A percentile compares a stretch with the other conserved stretches of the same genome.
Evolutionary conservation across 2,888 invertebrate genomes (phyloP).

Genomic region (Drosophila phalerata): DNA sequence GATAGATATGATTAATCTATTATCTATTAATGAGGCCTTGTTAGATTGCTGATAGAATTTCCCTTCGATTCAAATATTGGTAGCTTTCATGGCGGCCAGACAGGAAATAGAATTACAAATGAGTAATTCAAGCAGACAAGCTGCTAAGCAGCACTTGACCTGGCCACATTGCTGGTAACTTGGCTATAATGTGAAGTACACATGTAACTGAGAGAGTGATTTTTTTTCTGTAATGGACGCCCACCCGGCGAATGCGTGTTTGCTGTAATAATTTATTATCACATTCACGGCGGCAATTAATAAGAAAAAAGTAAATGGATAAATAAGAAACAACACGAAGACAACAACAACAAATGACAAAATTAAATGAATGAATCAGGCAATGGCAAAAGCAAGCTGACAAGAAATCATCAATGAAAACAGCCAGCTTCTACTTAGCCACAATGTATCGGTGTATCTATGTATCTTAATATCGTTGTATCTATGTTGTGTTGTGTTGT

Average conservation of each 20-base stretch:
- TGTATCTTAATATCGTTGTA: conserved; percentile 40
- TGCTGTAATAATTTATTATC: conserved; percentile 80
- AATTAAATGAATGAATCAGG: conserved; percentile 78
- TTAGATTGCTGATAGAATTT: conserved; percentile 5
- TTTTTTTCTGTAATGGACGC: conserved; percentile 57
- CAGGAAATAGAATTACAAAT: conserved; percentile 45
- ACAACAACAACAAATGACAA: conserved; percentile 31
- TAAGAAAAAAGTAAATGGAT: conserved; percentile 63
- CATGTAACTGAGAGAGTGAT: conserved; percentile 10
- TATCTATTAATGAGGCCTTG: conserved; percentile 39
- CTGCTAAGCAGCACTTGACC: conserved; percentile 41
- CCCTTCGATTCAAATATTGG: conserved; percentile 10
- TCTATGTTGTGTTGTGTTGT: conserved; percentile 12
- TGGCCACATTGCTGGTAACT: conserved; percentile 36
- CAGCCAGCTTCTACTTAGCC: conserved; percentile 50
- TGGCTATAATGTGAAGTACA: conserved; percentile 50
- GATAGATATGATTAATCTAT: conserved; percentile 10
- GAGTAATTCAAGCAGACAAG: conserved; percentile 15
- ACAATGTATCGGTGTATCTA: conserved; percentile 46
- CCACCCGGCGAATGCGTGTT: conserved; percentile 66
- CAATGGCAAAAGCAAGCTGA: conserved; percentile 32
- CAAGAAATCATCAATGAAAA: conserved; percentile 77
- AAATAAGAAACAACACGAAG: conserved; percentile 19
- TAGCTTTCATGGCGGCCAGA: conserved; percentile 18
- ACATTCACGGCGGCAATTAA: conserved; percentile 78